phyloP scores from a whole-genome alignment of 1,140 invertebrate species.

The Drosophila grimshawi region DNA sequence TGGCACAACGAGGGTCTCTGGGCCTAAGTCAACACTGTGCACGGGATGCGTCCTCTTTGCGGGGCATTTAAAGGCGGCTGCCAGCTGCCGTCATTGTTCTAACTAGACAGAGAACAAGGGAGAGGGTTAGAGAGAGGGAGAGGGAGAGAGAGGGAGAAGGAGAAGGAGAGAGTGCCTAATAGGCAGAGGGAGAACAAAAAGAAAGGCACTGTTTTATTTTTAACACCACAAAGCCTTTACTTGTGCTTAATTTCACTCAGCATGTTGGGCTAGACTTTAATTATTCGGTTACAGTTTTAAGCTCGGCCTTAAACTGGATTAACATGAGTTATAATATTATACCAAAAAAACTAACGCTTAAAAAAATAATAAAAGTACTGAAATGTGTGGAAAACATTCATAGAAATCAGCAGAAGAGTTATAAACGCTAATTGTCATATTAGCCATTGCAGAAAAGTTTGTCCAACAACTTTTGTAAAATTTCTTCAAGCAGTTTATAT shows the following conservation, averaged over 20 bases:
- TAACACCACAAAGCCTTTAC: not conserved
- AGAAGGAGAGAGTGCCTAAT: not conserved
- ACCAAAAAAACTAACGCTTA: not conserved
- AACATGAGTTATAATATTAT: no score
- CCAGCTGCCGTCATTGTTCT: constrained; percentile 7
- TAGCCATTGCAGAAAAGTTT: constrained; percentile 1
- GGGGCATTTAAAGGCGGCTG: constrained; percentile 42
- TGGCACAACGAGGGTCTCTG: constrained; percentile 7
- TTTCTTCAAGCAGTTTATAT: not conserved
- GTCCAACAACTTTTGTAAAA: not conserved
- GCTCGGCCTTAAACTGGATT: no score
- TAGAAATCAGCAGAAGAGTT: no score
- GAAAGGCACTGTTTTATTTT: not conserved
- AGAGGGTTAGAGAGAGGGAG: not conserved
- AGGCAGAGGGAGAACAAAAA: not conserved
- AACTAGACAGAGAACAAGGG: not conserved
- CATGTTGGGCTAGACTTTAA: not conserved
- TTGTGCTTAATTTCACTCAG: not conserved
- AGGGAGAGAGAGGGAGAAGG: not conserved
- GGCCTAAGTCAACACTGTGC: constrained; percentile 18
- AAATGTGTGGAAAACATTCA: no score
- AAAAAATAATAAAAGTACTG: not conserved
- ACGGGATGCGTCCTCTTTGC: constrained; percentile 27
- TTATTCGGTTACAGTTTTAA: not conserved
- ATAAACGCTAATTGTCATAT: not conserved